Percentiles rank a stretch among this genome's conserved stretches.
phyloP scores from a whole-genome alignment of 1,140 invertebrate genomes.

The Nephila pilipes region DNA sequence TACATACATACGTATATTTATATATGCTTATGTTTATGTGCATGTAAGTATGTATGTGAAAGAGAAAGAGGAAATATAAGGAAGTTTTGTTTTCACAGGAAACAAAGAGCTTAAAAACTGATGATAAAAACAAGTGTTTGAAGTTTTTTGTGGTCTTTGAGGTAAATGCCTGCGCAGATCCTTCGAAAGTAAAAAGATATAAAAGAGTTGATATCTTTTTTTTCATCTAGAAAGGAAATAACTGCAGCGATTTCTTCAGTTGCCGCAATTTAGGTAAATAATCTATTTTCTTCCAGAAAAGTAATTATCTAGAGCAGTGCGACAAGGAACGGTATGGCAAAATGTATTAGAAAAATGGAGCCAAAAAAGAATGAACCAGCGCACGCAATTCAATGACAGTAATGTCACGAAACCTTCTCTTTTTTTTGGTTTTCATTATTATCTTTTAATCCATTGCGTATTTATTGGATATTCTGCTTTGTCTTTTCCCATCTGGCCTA shows the following conservation, averaged over 20 bases:
- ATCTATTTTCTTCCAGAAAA: constrained; percentile 65
- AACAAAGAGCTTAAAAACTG: no score
- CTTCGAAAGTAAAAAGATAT: neutral
- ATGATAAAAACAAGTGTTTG: no score
- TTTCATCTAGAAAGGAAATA: neutral
- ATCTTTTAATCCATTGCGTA: neutral
- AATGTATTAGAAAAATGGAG: constrained; percentile 53
- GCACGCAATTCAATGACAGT: constrained; percentile 54
- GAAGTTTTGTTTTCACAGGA: no score
- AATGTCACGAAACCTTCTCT: constrained; percentile 39
- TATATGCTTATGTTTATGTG: no score
- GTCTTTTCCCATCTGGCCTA: neutral
- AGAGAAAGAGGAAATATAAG: no score
- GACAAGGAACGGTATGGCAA: constrained; percentile 24
- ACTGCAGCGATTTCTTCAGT: neutral
- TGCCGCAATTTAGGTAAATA: constrained; percentile 39
- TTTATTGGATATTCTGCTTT: neutral
- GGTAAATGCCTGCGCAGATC: neutral
- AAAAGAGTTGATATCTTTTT: neutral
- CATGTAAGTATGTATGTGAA: no score
- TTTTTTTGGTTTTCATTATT: constrained; percentile 17
- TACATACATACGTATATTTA: no score
- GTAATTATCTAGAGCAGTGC: constrained; percentile 61
- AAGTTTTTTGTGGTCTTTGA: no score
- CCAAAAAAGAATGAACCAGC: constrained; percentile 4